Evolutionary conservation across 1,140 invertebrate genomes (phyloP).

Genomic region (Ganaspis sp.): DNA sequence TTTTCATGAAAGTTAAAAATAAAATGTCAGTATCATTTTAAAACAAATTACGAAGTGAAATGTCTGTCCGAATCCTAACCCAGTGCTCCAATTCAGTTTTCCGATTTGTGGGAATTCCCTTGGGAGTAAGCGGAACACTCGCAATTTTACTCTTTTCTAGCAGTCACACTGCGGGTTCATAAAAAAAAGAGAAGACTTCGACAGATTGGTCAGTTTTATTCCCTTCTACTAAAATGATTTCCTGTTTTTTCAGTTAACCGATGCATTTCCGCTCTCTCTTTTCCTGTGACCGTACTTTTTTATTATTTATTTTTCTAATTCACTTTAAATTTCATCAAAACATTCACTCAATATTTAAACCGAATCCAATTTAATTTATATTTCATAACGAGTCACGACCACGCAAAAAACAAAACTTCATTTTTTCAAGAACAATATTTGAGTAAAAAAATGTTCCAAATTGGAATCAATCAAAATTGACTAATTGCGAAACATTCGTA

Average conservation of each 20-base stretch:
- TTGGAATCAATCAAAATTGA: no score
- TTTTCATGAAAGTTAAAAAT: not conserved
- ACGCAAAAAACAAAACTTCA: no score
- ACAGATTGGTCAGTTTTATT: slow-evolving; percentile 21
- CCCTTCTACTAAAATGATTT: not conserved
- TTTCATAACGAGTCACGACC: no score
- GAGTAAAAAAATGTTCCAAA: no score
- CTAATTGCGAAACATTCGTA: no score
- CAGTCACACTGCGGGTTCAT: slow-evolving; percentile 22
- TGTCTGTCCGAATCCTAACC: slow-evolving; percentile 17
- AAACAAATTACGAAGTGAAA: not conserved
- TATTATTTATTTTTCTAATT: not conserved
- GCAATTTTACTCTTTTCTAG: slow-evolving; percentile 10
- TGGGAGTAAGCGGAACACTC: not conserved
- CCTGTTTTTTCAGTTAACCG: not conserved
- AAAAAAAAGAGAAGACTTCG: slow-evolving; percentile 7
- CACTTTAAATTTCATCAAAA: not conserved
- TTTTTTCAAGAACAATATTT: no score
- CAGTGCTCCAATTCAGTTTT: slow-evolving; percentile 23
- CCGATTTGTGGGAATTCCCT: slow-evolving; percentile 7
- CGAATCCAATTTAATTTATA: no score
- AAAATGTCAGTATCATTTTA: not conserved
- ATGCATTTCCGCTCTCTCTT: not conserved
- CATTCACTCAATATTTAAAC: not conserved
- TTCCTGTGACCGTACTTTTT: not conserved